phyloP scores from a whole-genome alignment of 2,888 invertebrate genomes.

The Drosophila formosana region DNA sequence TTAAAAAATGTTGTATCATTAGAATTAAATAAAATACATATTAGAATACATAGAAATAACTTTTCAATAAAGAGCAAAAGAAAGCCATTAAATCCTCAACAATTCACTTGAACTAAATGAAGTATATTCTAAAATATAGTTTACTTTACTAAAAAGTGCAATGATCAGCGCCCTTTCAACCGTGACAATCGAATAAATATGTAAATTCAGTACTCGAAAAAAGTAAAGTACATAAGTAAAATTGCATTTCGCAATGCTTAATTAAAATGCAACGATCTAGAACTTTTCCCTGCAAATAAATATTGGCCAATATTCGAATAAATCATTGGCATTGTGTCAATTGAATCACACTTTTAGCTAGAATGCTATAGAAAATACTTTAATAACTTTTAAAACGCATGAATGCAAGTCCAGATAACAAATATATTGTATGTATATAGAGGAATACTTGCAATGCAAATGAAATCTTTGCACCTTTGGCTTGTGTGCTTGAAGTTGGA shows the following conservation, averaged over 20 bases:
- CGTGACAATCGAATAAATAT: neutral
- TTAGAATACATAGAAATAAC: too few relatives aligned
- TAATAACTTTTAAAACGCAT: conserved; percentile 4
- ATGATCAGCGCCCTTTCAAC: neutral
- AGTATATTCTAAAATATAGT: neutral
- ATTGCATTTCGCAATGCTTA: neutral
- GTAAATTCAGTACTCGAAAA: neutral
- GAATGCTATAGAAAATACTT: neutral
- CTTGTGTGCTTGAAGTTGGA: conserved; percentile 12
- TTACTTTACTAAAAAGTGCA: neutral
- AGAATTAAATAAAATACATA: too few relatives aligned
- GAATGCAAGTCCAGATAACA: neutral
- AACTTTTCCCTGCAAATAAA: neutral
- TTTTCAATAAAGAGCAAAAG: too few relatives aligned
- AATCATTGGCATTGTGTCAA: conserved; percentile 14
- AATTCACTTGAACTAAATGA: too few relatives aligned
- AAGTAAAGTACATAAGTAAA: neutral
- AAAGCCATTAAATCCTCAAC: neutral
- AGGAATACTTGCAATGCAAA: neutral
- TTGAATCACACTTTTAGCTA: conserved; percentile 5
- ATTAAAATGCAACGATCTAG: conserved; percentile 16
- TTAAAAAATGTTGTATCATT: too few relatives aligned
- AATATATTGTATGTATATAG: too few relatives aligned
- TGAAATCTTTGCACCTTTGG: conserved; percentile 14
- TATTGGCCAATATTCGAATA: neutral